These are phyloP conservation scores for Cartodere bifasciata DNA, from an alignment of 2,888 invertebrate genomes.

Conservation along the genomic window DNA sequence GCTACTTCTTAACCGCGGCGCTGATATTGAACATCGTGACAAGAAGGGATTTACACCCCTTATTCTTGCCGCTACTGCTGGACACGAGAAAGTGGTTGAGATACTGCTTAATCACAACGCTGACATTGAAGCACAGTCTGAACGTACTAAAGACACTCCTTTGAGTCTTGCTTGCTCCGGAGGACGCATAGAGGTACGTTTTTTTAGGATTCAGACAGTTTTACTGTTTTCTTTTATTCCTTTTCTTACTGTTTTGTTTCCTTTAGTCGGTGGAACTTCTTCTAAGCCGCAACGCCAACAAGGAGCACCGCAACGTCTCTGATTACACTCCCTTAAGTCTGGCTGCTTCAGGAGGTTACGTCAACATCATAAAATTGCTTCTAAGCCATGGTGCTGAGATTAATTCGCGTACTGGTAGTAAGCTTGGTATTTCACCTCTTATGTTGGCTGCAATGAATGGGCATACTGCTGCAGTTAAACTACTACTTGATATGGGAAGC, in stretches of 20 bases:
- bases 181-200: conserved; percentile 74
- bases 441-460: conserved; percentile 99
- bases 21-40: conserved; percentile 95
- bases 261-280: conserved; percentile 61
- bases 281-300: conserved; percentile 82
- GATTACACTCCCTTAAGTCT: conserved; percentile 98
- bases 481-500: conserved; percentile 93
- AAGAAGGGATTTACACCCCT: conserved; percentile 98
- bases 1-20: conserved; percentile 79
- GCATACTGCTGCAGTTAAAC: conserved; percentile 84
- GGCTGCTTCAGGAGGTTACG: conserved; percentile 96
- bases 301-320: conserved; percentile 96
- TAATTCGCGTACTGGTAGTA: conserved; percentile 93
- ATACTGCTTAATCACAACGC: conserved; percentile 86
- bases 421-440: conserved; percentile 94
- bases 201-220: conserved; percentile 5
- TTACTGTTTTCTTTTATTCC: conserved; percentile 2
- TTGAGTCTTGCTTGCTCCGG: conserved; percentile 95
- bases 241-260: too few relatives aligned
- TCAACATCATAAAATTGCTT: conserved; percentile 91
- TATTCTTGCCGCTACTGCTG: conserved; percentile 94
- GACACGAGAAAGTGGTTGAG: conserved; percentile 85
- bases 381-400: conserved; percentile 94
- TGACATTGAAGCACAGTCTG: conserved; percentile 98
- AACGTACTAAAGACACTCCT: conserved; percentile 97